These are phyloP conservation scores for Rapana venosa DNA, from an alignment of 2,888 invertebrate species.

Conservation along the genomic window DNA sequence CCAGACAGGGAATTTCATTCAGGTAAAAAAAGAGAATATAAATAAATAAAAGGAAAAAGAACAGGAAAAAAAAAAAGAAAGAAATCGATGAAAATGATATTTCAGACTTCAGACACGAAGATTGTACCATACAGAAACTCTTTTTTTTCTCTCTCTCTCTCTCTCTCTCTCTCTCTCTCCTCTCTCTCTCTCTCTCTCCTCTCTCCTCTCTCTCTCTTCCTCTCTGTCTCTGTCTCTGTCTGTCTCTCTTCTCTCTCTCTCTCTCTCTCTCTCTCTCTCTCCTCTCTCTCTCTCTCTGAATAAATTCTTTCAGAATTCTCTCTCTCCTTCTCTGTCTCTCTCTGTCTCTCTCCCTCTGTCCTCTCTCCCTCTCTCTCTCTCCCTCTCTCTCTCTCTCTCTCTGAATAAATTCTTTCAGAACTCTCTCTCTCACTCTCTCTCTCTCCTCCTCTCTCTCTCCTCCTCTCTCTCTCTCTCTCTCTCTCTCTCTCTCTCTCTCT, in stretches of 20 bases:
- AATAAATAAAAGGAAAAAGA: no score
- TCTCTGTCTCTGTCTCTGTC: constrained; percentile 7
- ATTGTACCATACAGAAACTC: no score
- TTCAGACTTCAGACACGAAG: no score
- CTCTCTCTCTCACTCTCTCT: no score
- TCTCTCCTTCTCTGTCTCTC: background rate
- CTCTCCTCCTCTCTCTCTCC: no score
- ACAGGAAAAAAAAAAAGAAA: no score
- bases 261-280: background rate
- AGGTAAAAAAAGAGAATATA: no score
- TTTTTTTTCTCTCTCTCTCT: no score
- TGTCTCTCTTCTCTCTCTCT: background rate
- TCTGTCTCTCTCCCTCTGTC: constrained; percentile 3
- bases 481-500: no score
- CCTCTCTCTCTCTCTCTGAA: background rate
- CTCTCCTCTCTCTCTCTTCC: background rate
- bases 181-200: constrained; percentile 18
- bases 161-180: background rate
- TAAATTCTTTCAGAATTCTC: background rate
- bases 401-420: background rate
- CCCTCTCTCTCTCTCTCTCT: constrained; percentile 11
- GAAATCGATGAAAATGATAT: no score
- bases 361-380: background rate
- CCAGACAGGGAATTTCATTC: no score
- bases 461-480: no score